Conservation (phyloP, 2,113 vertebrate species). For the Sapajus apella region DNA sequence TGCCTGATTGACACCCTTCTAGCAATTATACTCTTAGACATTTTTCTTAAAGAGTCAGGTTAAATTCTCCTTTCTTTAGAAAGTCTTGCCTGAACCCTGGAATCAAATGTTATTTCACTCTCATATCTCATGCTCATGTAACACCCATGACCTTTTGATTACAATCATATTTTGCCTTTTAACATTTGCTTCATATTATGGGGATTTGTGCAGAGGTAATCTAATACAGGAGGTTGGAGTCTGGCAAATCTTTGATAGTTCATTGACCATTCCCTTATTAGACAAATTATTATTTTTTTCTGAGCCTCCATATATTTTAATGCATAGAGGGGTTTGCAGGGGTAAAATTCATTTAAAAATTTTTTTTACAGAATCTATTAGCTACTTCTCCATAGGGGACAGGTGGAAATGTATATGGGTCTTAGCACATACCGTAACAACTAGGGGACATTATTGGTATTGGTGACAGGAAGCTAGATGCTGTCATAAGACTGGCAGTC, state of each 20-base stretch:
- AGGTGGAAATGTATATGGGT: background rate
- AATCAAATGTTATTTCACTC: background rate
- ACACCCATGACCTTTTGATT: background rate
- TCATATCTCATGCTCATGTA: background rate
- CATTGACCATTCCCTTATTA: background rate
- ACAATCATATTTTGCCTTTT: background rate
- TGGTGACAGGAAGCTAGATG: background rate
- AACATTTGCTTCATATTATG: background rate
- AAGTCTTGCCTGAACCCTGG: background rate
- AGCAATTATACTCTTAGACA: background rate
- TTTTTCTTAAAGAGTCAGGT: background rate
- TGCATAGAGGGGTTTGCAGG: background rate
- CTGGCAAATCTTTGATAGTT: background rate
- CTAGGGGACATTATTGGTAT: background rate
- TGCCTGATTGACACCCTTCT: background rate
- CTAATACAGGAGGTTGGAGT: background rate
- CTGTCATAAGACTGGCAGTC: background rate
- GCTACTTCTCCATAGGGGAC: rapidly evolving
- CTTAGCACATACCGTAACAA: background rate
- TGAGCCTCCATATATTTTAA: background rate
- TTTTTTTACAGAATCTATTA: background rate
- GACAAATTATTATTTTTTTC: background rate
- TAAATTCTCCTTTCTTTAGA: background rate
- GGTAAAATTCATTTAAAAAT: background rate
- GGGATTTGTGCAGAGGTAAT: background rate